Percentiles rank a stretch among this genome's conserved stretches.
Evolutionary conservation across 30 jellyfish, hydroid and myxozoan species (phyloP).

Genomic region (Rhopilema esculentum): DNA sequence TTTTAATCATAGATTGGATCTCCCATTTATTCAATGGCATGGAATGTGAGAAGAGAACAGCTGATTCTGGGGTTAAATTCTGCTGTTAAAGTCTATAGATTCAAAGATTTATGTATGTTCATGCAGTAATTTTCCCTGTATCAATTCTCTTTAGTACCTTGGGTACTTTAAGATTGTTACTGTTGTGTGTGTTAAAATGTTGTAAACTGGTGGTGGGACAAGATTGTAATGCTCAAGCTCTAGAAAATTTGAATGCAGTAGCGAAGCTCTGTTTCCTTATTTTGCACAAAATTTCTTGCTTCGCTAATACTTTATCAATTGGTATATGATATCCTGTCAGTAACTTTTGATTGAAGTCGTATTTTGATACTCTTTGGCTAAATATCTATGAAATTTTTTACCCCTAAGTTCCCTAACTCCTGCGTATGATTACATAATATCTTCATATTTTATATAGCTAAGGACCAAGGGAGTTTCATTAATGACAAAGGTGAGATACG

Average conservation of each 20-base stretch:
- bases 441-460: slow-evolving; percentile 18
- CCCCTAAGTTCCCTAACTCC: background rate
- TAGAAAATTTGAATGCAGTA: background rate
- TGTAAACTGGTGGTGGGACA: too few species aligned
- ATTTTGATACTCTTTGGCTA: too few species aligned
- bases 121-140: background rate
- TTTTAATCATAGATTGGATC: slow-evolving; percentile 57
- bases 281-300: background rate
- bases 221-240: too few species aligned
- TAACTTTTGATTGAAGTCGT: too few species aligned
- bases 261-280: background rate
- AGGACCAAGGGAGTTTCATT: slow-evolving; percentile 71
- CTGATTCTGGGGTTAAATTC: slow-evolving; percentile 73
- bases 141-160: background rate
- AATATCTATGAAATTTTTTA: too few species aligned
- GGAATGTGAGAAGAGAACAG: slow-evolving; percentile 79
- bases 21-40: slow-evolving; percentile 85
- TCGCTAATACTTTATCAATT: too few species aligned
- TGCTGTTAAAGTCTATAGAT: slow-evolving; percentile 54
- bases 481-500: slow-evolving; percentile 50
- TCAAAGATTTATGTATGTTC: slow-evolving; percentile 67
- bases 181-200: too few species aligned
- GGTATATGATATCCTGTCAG: too few species aligned
- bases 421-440: background rate
- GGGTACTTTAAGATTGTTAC: too few species aligned